phyloP scores from a whole-genome alignment of 2,797 vertebrate species.

The Schizopygopsis malacanthus region DNA sequence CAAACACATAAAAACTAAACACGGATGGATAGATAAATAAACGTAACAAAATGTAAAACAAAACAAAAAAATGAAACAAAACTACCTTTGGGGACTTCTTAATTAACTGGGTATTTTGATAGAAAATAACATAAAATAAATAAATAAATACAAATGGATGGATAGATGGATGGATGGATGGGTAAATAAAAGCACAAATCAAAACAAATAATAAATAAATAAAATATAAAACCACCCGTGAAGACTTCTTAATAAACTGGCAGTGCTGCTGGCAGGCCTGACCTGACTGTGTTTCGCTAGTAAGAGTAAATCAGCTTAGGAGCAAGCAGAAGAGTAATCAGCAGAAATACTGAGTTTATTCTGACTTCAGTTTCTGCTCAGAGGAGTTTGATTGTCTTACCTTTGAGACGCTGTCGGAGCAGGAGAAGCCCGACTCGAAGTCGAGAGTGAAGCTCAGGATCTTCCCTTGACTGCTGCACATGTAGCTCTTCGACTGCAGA shows the following conservation, averaged over 20 bases:
- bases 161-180: too few species aligned
- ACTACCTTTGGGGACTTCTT: too few species aligned
- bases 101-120: too few species aligned
- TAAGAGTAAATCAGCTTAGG: conserved; percentile 29
- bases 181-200: neutral
- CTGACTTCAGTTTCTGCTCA: neutral
- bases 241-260: neutral
- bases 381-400: conserved; percentile 75
- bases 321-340: conserved; percentile 32
- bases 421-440: conserved; percentile 90
- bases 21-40: neutral
- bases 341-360: conserved; percentile 9
- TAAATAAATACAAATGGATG: neutral
- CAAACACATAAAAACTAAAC: too few species aligned
- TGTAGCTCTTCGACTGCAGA: conserved; percentile 88
- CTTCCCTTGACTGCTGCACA: conserved; percentile 89
- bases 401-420: conserved; percentile 88
- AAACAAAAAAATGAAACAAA: neutral
- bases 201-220: neutral
- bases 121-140: neutral
- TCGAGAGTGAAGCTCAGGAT: conserved; percentile 87
- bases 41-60: neutral
- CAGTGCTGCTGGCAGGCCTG: neutral
- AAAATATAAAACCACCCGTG: rapidly evolving
- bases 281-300: conserved; percentile 42